Conservation (phyloP, 2,797 vertebrate genomes). For the Anguilla megastoma region DNA sequence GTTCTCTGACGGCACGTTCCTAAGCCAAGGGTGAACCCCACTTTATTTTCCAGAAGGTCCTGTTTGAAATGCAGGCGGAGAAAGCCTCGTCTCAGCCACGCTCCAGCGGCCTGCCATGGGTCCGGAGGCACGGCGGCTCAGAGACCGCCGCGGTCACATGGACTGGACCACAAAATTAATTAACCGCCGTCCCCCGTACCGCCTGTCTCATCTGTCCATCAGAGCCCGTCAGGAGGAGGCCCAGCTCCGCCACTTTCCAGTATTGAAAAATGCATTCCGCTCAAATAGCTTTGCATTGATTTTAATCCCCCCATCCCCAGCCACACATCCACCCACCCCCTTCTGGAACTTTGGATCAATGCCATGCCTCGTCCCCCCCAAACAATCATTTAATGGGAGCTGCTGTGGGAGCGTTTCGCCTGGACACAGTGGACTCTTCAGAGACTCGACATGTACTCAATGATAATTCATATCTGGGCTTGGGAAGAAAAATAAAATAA, state of each 20-base stretch:
- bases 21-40: conserved; percentile 1
- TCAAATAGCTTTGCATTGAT: conserved; percentile 26
- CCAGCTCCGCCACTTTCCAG: not conserved
- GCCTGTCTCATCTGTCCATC: not conserved
- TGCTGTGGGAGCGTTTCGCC: not conserved
- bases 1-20: not conserved
- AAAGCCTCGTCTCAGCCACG: not conserved
- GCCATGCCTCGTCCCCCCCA: not conserved
- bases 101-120: not conserved
- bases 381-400: conserved; percentile 1
- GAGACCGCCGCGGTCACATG: not conserved
- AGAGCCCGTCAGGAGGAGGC: not conserved
- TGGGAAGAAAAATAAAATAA: not conserved
- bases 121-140: not conserved
- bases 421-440: not conserved
- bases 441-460: not conserved
- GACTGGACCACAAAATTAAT: not conserved
- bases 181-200: not conserved
- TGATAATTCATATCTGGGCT: not conserved
- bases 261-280: conserved; percentile 22
- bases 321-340: not conserved
- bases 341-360: conserved; percentile 8
- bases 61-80: not conserved
- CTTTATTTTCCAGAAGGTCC: not conserved
- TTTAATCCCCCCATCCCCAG: not conserved